Percentiles rank a stretch among this genome's conserved stretches.
These are phyloP conservation scores for Neoascia interrupta DNA, from an alignment of 2,888 invertebrate genomes.

Conservation along the genomic window DNA sequence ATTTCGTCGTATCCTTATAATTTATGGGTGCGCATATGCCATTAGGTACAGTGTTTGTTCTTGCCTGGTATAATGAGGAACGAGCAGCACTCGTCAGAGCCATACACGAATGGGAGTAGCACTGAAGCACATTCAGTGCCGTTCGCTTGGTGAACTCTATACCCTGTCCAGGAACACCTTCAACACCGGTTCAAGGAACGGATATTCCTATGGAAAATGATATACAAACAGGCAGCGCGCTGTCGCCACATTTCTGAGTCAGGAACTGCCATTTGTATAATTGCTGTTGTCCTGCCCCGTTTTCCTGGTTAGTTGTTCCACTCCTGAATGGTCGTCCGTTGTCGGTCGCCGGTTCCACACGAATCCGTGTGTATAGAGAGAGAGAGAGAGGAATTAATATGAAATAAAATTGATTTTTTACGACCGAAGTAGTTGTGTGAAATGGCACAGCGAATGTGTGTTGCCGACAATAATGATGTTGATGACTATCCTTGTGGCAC, in stretches of 20 bases:
- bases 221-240: slow-evolving; percentile 11
- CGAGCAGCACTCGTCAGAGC: too few species aligned
- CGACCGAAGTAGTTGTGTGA: slow-evolving; percentile 50
- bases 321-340: neutral
- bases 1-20: slow-evolving; percentile 58
- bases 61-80: too few species aligned
- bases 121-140: neutral
- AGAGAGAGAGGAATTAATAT: slow-evolving; percentile 47
- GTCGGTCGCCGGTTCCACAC: slow-evolving; percentile 18
- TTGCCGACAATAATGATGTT: slow-evolving; percentile 14
- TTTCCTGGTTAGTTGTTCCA: slow-evolving; percentile 4
- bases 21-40: slow-evolving; percentile 20
- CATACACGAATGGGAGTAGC: neutral
- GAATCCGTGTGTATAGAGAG: too few species aligned
- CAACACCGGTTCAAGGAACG: slow-evolving; percentile 50
- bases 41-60: neutral
- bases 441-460: slow-evolving; percentile 33
- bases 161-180: slow-evolving; percentile 36
- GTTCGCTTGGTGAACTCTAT: slow-evolving; percentile 27
- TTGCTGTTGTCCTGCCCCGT: slow-evolving; percentile 56
- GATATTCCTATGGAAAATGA: slow-evolving; percentile 34
- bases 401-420: slow-evolving; percentile 68
- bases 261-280: slow-evolving; percentile 63
- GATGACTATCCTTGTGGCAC: too few species aligned
- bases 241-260: slow-evolving; percentile 39